Evolutionary conservation across 2,888 invertebrate genomes (phyloP), one percentile per base, ranked within the genome.

Genomic region (Plutella xylostella): DNA sequence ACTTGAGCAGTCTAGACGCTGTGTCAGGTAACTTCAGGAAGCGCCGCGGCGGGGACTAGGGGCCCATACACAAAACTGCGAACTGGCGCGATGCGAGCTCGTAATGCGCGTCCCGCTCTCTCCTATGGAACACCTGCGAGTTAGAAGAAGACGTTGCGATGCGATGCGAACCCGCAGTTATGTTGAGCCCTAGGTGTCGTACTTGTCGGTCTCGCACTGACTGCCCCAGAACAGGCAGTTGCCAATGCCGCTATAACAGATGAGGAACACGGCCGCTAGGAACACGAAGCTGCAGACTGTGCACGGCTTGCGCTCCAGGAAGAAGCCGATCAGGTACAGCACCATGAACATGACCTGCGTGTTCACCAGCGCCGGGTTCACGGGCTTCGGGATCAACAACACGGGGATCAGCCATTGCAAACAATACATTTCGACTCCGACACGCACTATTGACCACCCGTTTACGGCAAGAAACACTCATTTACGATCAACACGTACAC

Each of bases 281-380:
- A 99, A 99, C 55, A 98, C 93, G 45, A 97, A 84, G 65, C 96
- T 96, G 86, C 98, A 99, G 53, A 98, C 96, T 41, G 97, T 97
- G 75, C 98, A 99, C 1, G 98, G 98, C 72, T 83, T 98, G 62
- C 96, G 87, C 68, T 98, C 97, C 60, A 99, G 85, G 75, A 98
- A 98, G 84, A 98, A 98, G 59, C 98, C 96, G 57, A 97, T 92
- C 57, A 98, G 82, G 79, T 98, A 98, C 44, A 98, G 86, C 53
- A 96, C 92, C 89, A 98, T 96, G 74, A 98, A 98, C 92, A 98
- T 94, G 49, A 97, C 96, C 77, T 97, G 96, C 45, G 97, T 97
- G 72, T 97, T 94, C 58, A 98, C 89, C 48, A 98, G 86, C 30
- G 96, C 96, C 61, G 98, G 97, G 84, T 98, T 98, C 52, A 97